Evolutionary conservation across 1,140 invertebrate genomes (phyloP).

Genomic region (Potamilus streckersoni): DNA sequence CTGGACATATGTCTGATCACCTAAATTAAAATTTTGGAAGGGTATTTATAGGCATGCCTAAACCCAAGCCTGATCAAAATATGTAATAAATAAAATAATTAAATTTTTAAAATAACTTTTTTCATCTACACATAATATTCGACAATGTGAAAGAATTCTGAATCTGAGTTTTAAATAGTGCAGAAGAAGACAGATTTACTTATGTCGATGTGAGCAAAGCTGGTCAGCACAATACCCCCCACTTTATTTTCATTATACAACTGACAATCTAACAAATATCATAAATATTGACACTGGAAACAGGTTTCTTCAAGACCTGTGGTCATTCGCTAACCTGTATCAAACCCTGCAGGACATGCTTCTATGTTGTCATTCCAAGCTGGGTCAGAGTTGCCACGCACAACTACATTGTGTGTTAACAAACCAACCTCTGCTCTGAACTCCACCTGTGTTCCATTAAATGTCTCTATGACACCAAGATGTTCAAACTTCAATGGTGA

Average conservation of each 20-base stretch:
- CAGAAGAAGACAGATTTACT: not conserved
- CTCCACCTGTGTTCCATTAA: slow-evolving; percentile 35
- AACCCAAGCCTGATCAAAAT: no score
- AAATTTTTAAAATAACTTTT: no score
- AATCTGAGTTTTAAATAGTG: not conserved
- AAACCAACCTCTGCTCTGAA: slow-evolving; percentile 50
- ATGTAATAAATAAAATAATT: no score
- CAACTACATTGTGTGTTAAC: slow-evolving; percentile 49
- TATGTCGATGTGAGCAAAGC: no score
- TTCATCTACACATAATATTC: no score
- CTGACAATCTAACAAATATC: not conserved
- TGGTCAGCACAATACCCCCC: not conserved
- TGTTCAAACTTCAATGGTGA: slow-evolving; percentile 33
- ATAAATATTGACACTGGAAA: not conserved
- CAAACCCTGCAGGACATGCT: slow-evolving; percentile 48
- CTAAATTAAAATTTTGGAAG: no score
- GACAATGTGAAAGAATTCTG: no score
- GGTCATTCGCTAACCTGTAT: slow-evolving; percentile 39
- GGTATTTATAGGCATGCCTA: no score
- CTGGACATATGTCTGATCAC: not conserved
- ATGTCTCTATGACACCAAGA: slow-evolving; percentile 21
- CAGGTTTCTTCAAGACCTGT: not conserved
- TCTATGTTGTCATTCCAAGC: slow-evolving; percentile 42
- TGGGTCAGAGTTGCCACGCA: slow-evolving; percentile 35
- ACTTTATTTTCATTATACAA: not conserved